These are phyloP conservation scores for Tupaia chinensis DNA, from an alignment of 2,113 vertebrate species.

Conservation along the genomic window DNA sequence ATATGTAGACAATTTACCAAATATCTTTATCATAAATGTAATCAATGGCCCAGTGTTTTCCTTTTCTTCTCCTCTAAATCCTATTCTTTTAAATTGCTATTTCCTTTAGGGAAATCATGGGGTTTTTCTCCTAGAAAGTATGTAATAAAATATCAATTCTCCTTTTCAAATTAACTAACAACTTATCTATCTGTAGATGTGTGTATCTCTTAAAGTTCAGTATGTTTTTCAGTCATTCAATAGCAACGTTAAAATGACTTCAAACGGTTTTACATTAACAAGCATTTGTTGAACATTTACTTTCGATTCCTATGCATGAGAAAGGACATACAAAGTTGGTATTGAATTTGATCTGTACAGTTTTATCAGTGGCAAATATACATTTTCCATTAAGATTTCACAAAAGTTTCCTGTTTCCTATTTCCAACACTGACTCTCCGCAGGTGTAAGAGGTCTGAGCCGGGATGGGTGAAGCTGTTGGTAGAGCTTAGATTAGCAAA, in stretches of 20 bases:
- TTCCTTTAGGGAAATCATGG: not conserved
- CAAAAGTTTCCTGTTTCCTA: not conserved
- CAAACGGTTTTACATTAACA: constrained; percentile 18
- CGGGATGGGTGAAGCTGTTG: not conserved
- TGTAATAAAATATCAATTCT: not conserved
- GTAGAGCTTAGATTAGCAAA: not conserved
- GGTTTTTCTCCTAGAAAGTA: not conserved
- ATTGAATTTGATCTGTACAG: not conserved
- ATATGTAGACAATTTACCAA: not conserved
- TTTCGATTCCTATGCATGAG: not conserved
- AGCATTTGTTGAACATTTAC: not conserved
- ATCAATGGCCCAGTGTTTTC: not conserved
- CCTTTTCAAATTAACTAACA: not conserved
- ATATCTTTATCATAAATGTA: constrained; percentile 3
- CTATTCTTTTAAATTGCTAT: not conserved
- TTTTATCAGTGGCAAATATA: not conserved
- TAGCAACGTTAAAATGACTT: not conserved
- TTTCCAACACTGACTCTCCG: not conserved
- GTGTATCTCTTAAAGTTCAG: not conserved
- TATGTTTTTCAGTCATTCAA: not conserved
- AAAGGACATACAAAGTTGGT: not conserved
- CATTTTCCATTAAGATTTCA: not conserved
- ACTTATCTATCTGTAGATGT: not conserved
- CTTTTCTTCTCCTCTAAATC: not conserved
- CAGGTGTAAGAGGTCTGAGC: not conserved